Percentiles rank a stretch among this genome's conserved stretches.
phyloP scores from a whole-genome alignment of 1,140 invertebrate species.

The Asobara japonica region DNA sequence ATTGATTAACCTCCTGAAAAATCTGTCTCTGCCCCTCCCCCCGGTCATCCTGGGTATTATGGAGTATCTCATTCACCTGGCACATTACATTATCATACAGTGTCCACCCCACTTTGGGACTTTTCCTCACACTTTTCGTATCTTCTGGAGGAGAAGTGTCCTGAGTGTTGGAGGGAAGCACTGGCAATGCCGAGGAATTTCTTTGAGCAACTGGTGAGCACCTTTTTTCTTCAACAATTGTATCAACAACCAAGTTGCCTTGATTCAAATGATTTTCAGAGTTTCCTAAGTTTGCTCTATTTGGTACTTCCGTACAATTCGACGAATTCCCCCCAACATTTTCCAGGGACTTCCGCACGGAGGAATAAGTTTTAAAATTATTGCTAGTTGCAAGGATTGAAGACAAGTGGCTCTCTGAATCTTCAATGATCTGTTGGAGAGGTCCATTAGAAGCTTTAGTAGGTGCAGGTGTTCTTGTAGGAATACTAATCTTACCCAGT shows the following conservation, averaged over 20 bases:
- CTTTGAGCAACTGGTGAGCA: background rate
- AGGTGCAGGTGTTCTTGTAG: background rate
- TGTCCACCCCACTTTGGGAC: slow-evolving; percentile 72
- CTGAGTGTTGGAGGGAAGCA: slow-evolving; percentile 52
- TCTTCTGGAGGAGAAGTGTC: slow-evolving; percentile 72
- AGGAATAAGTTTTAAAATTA: slow-evolving; percentile 27
- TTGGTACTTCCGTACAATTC: background rate
- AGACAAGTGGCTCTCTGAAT: slow-evolving; percentile 59
- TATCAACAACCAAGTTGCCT: too few species aligned
- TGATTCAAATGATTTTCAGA: too few species aligned
- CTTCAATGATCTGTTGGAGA: slow-evolving; percentile 62
- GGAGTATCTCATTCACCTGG: slow-evolving; percentile 68
- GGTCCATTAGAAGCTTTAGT: slow-evolving; percentile 35
- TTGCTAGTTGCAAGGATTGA: slow-evolving; percentile 54
- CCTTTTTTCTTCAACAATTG: too few species aligned
- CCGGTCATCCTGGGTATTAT: slow-evolving; percentile 47
- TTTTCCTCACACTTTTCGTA: slow-evolving; percentile 64
- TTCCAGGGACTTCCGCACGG: background rate
- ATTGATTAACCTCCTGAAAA: background rate
- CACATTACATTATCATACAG: slow-evolving; percentile 75
- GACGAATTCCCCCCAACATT: background rate
- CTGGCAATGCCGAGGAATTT: background rate
- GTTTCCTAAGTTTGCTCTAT: too few species aligned
- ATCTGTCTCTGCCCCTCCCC: background rate
- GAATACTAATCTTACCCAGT: background rate